Evolutionary conservation across 2,797 vertebrate species (phyloP).

Genomic region (Neopelma chrysocephalum): DNA sequence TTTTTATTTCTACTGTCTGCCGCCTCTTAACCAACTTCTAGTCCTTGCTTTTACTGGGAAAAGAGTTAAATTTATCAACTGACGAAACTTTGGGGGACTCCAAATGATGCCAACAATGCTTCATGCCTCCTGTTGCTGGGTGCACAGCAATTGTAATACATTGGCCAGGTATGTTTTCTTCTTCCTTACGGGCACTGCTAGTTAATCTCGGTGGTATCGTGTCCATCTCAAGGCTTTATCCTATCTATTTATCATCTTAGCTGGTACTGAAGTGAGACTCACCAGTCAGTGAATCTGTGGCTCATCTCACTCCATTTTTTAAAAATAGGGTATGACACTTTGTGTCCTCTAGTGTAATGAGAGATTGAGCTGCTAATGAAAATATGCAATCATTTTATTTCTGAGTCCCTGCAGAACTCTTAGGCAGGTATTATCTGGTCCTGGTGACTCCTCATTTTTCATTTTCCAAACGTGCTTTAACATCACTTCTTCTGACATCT

Average conservation of each 20-base stretch:
- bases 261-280: constrained; percentile 13
- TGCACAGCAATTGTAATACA: background rate
- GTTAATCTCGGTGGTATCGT: constrained; percentile 10
- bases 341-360: constrained; percentile 67
- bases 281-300: constrained; percentile 38
- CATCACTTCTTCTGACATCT: constrained; percentile 58
- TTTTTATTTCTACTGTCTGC: background rate
- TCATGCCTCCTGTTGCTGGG: background rate
- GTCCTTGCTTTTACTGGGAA: background rate
- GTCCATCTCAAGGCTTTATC: constrained; percentile 57
- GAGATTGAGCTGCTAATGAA: constrained; percentile 69
- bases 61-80: background rate
- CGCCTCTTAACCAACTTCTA: background rate
- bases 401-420: constrained; percentile 59
- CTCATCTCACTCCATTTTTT: constrained; percentile 66
- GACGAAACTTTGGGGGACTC: background rate
- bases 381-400: constrained; percentile 71
- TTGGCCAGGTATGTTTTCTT: background rate
- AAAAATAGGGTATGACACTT: constrained; percentile 70
- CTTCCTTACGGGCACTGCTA: background rate
- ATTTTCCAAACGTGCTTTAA: constrained; percentile 47
- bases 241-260: constrained; percentile 57
- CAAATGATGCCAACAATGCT: background rate
- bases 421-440: constrained; percentile 57
- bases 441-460: constrained; percentile 64